Base-by-base conservation (phyloP, 2,888 invertebrate species). In the Anorthoa munda region DNA sequence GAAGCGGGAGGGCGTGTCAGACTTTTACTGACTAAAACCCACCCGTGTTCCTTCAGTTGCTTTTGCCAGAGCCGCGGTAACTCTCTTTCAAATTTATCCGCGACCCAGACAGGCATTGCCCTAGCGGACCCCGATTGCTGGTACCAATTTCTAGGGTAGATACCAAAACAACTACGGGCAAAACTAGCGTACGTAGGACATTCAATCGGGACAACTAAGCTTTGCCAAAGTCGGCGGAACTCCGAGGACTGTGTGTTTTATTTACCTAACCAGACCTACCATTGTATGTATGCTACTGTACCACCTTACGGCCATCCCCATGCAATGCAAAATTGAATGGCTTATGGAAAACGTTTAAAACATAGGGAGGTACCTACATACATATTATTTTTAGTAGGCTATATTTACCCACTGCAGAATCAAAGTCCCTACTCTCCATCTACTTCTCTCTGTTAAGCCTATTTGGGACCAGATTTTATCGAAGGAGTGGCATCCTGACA, bases 151-250 rank as follows among this genome's bases (percentile, higher is more conserved):
- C 50, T 45, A 26, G 45, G 9, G 2, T 45, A 23, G 7, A 11
- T 39, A 68, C 26, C 13, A 46, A 53, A 23, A 51, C 50, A 45
- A 31, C 15, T 50, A 74, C 21, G 15, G 13, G 17, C 50, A 50
- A 76, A 66, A 76, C 76, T 58, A 66, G 13, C 45, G 17, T 51
- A 66, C 21, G 21, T 46, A 66, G 45, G 50, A 23, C 45, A 66
- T 74, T 66, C 21, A 74, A 26, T 50, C 66, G 21, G 21, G 15
- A 39, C 75, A 65, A 74, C 26, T 58, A 66, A 74, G 50, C 45
- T 74, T 66, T 66, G 17, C 73, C 26, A 45, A 31, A 26, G 26
- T 66, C 46, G 45, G n/a, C 26, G 26, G 50, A 76, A 76, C 45
- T 66, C 50, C 15, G 18, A 58, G 21, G 21, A 46, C n/a, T 26